Base-by-base conservation (phyloP, 2,797 vertebrate genomes). In the Intellagama lesueurii region DNA sequence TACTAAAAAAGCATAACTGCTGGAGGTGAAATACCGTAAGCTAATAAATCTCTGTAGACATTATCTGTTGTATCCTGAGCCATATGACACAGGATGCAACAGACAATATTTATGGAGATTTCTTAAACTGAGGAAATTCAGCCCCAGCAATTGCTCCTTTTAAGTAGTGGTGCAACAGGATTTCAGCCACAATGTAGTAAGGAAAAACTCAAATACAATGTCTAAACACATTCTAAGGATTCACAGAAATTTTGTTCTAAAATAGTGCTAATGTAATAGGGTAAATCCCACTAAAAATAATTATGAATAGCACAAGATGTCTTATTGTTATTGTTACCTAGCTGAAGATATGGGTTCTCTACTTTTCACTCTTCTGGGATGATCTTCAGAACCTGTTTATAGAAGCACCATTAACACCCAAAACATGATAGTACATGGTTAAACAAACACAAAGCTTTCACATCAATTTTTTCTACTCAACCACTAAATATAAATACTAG, bases 311-410 rank as follows among this genome's bases (percentile, higher is more conserved):
- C 24, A 35, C n/a, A 81, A 72, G 2, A 14, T 26, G 16, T 81
- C 6, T 49, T 28, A 9, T 86, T 72, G 7, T 49, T 85, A 40
- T 80, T 72, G 24, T 90, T 90, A 90, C 89, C 86, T 87, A 66
- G 60, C 30, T 78, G 80, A 79, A 72, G 90, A 70, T 12, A 22
- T 32, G 9, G 79, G 35, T 82, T 17, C 22, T 86, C 7, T 47
- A 30, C 49, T 83, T 88, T 56, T 64, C 30, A 47, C 35, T 30
- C 22, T 69, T 83, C 30, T 83, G 44, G 32, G 76, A 32, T 32
- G 76, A 81, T 68, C 76, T 88, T 88, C 73, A 6, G 47, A 30
- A 81, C 69, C 90, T 90, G 82, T 85, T 85, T 69, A 90, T 35
- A 88, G 19, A 90, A 90, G 32, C 44, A 56, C 7, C 76, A 76